Conservation (phyloP, 2,797 vertebrate species). For the Leuciscus waleckii region DNA sequence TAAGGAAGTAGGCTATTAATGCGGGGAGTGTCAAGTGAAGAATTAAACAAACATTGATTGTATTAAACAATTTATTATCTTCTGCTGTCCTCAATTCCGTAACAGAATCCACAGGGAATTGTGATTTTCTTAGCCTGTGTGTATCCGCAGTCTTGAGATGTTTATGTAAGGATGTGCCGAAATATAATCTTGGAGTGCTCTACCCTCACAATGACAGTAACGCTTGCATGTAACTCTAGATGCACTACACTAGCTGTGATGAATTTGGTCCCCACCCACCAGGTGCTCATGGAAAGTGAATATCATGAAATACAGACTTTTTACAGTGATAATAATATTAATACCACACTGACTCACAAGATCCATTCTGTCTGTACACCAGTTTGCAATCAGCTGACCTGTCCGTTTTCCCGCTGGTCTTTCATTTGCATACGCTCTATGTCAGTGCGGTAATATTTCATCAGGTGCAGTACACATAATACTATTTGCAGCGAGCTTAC, state of each 20-base stretch:
- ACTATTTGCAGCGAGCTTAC: constrained; percentile 13
- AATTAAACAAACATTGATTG: background rate
- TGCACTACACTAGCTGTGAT: background rate
- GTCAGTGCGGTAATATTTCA: constrained; percentile 31
- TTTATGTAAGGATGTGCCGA: constrained; percentile 22
- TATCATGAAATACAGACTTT: constrained; percentile 4
- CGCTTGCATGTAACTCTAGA: constrained; percentile 14
- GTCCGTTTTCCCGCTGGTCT: background rate
- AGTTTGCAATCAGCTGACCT: background rate
- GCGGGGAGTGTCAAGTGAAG: background rate
- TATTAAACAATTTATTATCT: background rate
- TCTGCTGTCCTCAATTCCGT: background rate
- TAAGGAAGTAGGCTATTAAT: background rate
- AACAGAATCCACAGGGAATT: background rate
- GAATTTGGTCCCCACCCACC: constrained; percentile 19
- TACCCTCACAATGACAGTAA: constrained; percentile 29
- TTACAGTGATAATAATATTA: background rate
- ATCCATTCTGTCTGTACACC: background rate
- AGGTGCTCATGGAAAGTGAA: constrained; percentile 24
- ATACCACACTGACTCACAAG: background rate
- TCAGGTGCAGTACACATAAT: constrained; percentile 33
- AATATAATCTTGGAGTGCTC: constrained; percentile 21
- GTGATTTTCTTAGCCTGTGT: background rate
- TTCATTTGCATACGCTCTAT: background rate
- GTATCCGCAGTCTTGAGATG: constrained; percentile 6